Conservation (phyloP, 2,888 invertebrate species). For the Drosophila anceps region DNA sequence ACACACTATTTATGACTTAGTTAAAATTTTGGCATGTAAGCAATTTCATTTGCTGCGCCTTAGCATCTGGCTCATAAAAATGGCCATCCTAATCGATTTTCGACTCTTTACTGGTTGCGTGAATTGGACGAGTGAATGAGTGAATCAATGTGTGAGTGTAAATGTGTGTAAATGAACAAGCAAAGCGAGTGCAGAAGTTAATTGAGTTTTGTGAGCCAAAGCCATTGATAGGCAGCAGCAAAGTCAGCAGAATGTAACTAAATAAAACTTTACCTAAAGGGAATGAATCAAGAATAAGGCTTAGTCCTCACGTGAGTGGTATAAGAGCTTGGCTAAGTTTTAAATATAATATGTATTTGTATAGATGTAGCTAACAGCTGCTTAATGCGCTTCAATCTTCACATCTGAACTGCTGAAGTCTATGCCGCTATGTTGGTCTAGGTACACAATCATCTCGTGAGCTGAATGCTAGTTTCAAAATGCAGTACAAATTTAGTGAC, state of each 20-base stretch:
- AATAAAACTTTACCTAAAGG: conserved; percentile 5
- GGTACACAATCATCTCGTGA: too few relatives aligned
- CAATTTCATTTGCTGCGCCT: conserved; percentile 67
- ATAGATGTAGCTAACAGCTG: not conserved
- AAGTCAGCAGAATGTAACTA: conserved; percentile 50
- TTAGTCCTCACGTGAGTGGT: not conserved
- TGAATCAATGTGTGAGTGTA: conserved; percentile 20
- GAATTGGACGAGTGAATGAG: conserved; percentile 15
- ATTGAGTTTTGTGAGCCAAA: conserved; percentile 63
- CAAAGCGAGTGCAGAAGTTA: conserved; percentile 51
- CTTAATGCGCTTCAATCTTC: too few relatives aligned
- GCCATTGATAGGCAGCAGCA: conserved; percentile 25
- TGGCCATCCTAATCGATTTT: conserved; percentile 73
- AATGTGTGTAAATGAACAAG: conserved; percentile 11
- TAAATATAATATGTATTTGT: not conserved
- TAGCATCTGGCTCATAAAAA: conserved; percentile 64
- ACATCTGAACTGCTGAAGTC: too few relatives aligned
- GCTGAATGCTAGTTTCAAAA: not conserved
- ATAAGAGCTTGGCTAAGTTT: not conserved
- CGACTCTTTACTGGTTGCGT: conserved; percentile 40
- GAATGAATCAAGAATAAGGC: not conserved
- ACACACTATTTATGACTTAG: conserved; percentile 74
- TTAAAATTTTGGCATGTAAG: conserved; percentile 74
- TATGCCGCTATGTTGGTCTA: too few relatives aligned
- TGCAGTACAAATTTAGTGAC: not conserved